Evolutionary conservation across 2,888 invertebrate species (phyloP), one percentile per base, ranked within the genome.

Genomic region (Caenorhabditis afra): DNA sequence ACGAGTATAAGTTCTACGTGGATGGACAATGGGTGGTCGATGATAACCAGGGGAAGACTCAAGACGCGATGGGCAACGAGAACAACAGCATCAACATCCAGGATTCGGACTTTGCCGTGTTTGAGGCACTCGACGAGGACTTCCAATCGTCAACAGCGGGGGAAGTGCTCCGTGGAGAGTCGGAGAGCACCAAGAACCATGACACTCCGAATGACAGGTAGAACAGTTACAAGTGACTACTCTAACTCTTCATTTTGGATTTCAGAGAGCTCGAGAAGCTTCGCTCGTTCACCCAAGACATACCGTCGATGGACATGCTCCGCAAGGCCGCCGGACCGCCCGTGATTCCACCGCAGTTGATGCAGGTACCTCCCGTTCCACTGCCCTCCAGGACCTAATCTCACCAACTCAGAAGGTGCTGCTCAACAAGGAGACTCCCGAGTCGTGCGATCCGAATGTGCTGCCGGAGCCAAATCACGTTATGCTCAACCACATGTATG

Each of bases 401-500:
- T 62, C 53, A 37, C 20, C 22, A 10, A 14, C 11, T 22, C 65
- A 81, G 22, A 61, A 90, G 87, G 98, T 99, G 90, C 98, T 99
- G 90, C 93, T 99, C 58, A 99, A 99, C 91, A 98, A 98, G 92
- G 98, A 99, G 91, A 97, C 97, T 61, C 97, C 97, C 68, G 92
- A 96, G 81, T 95, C 95, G 95, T 97, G 97, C 92, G 99, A 99
- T 91, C 99, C 99, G 59, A 97, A 97, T 58, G 93, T 99, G 87
- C 92, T 99, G 87, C 99, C 99, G 18, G 98, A 99, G 92, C 99
- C 99, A 64, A 99, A 98, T 91, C 99, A 99, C 91, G 99, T 99
- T 39, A 99, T 99, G 99, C 93, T 99, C 90, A 99, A 99, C 92
- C 99, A 99, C 92, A 92, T 99, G 71, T 99, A 99, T 91, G 99